Base-by-base conservation (phyloP, 2,113 vertebrate species). In the Bagarius yarrelli region DNA sequence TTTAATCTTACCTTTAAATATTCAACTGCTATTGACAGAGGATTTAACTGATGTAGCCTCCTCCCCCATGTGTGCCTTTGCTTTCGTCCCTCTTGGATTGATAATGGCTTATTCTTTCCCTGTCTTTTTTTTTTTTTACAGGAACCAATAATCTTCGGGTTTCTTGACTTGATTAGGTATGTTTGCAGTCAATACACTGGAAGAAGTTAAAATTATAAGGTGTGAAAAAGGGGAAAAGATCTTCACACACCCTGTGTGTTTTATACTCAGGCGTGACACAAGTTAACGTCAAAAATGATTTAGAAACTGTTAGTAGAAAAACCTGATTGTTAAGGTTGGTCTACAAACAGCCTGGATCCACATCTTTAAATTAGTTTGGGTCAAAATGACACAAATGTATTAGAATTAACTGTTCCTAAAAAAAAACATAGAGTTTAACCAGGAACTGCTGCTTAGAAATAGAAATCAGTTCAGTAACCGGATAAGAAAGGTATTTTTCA, bases 11-110 rank as follows among this genome's bases (percentile, higher is more conserved):
- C 76, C 83, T 85, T 63, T 77, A 89, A 82, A 89, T 84, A 91
- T 90, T 90, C 88, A 92, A 92, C 91, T 90, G 86, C 90, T 93
- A 93, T 91, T 90, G 91, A 92, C 89, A 89, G 87, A 81, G 87
- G 89, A 92, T 91, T 91, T 90, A 8, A 91, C 92, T 21, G 57
- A 61, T 34, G 4, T 36, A n/a, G 32, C 40, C 34, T 66, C 27
- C 25, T 55, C 44, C 64, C 40, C 44, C 56, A 60, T 63, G 73
- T 52, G 61, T 27, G 69, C 18, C 40, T 61, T 73, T 63, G 27
- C 59, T 23, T 75, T 76, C 47, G 57, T 27, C 84, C 80, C 82
- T 79, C 81, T 90, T 88, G 90, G 90, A 85, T 88, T 91, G 91
- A 92, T 92, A 92, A 92, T 90, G 87, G 87, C 88, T 89, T 89